Evolutionary conservation across 2,888 invertebrate species (phyloP).

Genomic region (Heteropelma amictum): DNA sequence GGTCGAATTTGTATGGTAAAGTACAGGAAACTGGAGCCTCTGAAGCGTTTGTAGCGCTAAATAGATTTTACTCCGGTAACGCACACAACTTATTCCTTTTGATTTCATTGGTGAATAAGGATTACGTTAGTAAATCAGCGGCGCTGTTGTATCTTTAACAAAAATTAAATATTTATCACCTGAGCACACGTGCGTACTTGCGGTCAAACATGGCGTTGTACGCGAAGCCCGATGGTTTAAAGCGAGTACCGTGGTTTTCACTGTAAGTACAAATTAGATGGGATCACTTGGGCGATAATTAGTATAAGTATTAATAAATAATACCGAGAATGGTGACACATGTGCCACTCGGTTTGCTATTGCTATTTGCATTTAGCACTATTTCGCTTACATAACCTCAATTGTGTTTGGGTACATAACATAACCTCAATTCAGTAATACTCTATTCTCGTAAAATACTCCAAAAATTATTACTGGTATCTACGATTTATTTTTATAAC

Average conservation of each 20-base stretch:
- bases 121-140: too few species aligned
- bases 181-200: conserved; percentile 50
- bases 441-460: neutral
- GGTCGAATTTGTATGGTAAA: too few species aligned
- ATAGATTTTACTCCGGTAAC: too few species aligned
- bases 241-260: conserved; percentile 71
- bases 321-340: neutral
- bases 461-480: neutral
- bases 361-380: neutral
- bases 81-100: too few species aligned
- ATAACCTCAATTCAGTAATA: conserved; percentile 8
- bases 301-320: too few species aligned
- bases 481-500: neutral
- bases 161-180: too few species aligned
- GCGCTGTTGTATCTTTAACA: too few species aligned
- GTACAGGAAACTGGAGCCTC: too few species aligned
- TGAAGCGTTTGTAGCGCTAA: too few species aligned
- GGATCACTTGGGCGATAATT: neutral
- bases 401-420: neutral
- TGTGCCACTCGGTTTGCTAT: neutral
- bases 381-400: conserved; percentile 9
- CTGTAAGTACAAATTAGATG: conserved; percentile 63
- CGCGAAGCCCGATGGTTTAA: conserved; percentile 60
- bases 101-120: too few species aligned
- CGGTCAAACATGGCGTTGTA: conserved; percentile 63